Evolutionary conservation across 2,113 vertebrate genomes (phyloP), one percentile per base, ranked within the genome.

Genomic region (Corydoras sp.): DNA sequence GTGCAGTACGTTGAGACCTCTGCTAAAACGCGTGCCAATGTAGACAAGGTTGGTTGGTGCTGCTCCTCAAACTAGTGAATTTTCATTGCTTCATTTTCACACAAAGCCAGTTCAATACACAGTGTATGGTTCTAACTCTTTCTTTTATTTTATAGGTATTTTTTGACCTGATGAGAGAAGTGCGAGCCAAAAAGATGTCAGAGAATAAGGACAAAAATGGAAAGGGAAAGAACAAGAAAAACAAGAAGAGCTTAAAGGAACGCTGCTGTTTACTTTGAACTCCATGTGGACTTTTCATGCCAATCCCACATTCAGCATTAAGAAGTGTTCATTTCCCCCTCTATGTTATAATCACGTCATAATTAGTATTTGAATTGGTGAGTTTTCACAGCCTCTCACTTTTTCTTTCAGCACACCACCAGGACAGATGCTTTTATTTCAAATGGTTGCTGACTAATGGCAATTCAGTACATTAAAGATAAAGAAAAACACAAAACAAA

Each of bases 131-230:
- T 24, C 18, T 24, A 24, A 24, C 18, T 24, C 18, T 24, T 24
- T 24, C 18, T 24, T 24, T 43, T 5, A 43, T 43, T 43, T 8
- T 8, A 43, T 5, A 43, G 35, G 35, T 98, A 15, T 99, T 99
- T 84, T 98, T 99, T 86, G 97, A 99, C 83, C 89, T 99, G 76
- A 98, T 98, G 97, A 92, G 96, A 74, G 96, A 98, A 86, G 92
- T 99, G 74, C 89, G 95, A 84, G 89, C 94, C 76, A 98, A 98
- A 89, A 99, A 99, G 87, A 93, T 97, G 93, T 91, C 94, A 3
- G 96, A 98, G 90, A 97, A 96, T 85, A 98, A 98, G 86, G 94
- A 98, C 86, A 98, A 95, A 87, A 98, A 96, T 14, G 95, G 95
- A 64, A 96, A 97, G 88, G 95, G 94, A 81, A 98, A 95, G 82